phyloP scores from a whole-genome alignment of 2,888 invertebrate species.

The Sipha maydis region DNA sequence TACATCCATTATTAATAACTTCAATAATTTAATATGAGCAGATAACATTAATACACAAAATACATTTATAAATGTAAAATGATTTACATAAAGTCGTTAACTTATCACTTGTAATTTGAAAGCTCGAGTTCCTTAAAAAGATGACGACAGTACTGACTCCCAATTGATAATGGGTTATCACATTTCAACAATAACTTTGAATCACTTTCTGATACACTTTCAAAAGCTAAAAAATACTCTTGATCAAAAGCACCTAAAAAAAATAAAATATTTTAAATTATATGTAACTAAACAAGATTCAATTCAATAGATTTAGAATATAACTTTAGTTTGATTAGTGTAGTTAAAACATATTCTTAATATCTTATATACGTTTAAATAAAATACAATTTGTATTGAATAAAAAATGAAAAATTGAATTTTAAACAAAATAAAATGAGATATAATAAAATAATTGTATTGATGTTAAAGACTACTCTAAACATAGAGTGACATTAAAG shows the following conservation, averaged over 20 bases:
- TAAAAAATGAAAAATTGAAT: no score
- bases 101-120: slow-evolving; percentile 58
- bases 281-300: no score
- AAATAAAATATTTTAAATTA: not conserved
- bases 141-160: slow-evolving; percentile 85
- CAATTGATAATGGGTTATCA: slow-evolving; percentile 82
- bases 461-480: no score
- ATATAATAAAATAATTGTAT: no score
- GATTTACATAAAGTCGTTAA: slow-evolving; percentile 30
- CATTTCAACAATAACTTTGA: slow-evolving; percentile 78
- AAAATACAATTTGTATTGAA: no score
- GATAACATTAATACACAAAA: slow-evolving; percentile 17
- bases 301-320: no score
- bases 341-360: slow-evolving; percentile 3
- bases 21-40: slow-evolving; percentile 47
- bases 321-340: not conserved
- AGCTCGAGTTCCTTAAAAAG: slow-evolving; percentile 79
- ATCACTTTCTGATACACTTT: slow-evolving; percentile 75
- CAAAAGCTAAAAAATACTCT: slow-evolving; percentile 85
- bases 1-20: slow-evolving; percentile 29
- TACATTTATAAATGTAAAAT: no score
- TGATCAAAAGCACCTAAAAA: slow-evolving; percentile 84
- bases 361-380: no score
- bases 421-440: no score
- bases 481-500: not conserved